Base-by-base conservation (phyloP, 2,888 invertebrate genomes). In the Odontocolon sp. region DNA sequence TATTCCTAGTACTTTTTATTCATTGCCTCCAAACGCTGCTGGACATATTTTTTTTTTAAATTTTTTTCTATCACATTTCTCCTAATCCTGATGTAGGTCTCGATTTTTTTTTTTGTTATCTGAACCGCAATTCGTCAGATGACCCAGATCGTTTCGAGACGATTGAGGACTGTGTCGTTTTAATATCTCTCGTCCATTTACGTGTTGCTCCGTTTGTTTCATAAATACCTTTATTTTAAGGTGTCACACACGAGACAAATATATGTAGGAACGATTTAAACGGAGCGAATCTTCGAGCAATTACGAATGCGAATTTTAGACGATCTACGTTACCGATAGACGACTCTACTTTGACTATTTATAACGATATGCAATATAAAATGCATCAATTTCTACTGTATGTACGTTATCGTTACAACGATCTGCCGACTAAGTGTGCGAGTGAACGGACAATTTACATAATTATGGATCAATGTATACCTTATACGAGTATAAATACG, bases 291-390 rank as follows among this genome's bases (percentile, higher is more conserved):
- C 50, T 38, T 36, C 47, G 28, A n/a, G 23, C 33, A 45, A 38
- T 11, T n/a, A n/a, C n/a, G n/a, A 40, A 6, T 21, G 50, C 18
- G 26, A 42, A 73, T 80, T 76, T 79, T 73, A 73, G 56, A 64
- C 78, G 83, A 84, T 85, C 86, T 82, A 85, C 84, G 79, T 77
- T 78, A 77, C 77, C 23, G 18, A 21, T 57, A 21, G 16, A 28
- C 16, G 11, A 36, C 4, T 50, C 9, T 50, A 38, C 23, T 11
- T n/a, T 52, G 36, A 31, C 38, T 14, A n/a, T 31, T n/a, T 61
- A 42, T 70, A 61, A 61, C 54, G 42, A 70, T 59, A 52, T 70
- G 23, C 40, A 52, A 57, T 11, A 40, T 28, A 16, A 52, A 66
- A 61, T 76, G 28, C 64, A 59, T 61, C 28, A 56, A 74, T 45